A percentile compares a stretch with the other conserved stretches of the same genome.
Evolutionary conservation across 2,888 invertebrate species (phyloP).

Genomic region (Limnephilus marmoratus): DNA sequence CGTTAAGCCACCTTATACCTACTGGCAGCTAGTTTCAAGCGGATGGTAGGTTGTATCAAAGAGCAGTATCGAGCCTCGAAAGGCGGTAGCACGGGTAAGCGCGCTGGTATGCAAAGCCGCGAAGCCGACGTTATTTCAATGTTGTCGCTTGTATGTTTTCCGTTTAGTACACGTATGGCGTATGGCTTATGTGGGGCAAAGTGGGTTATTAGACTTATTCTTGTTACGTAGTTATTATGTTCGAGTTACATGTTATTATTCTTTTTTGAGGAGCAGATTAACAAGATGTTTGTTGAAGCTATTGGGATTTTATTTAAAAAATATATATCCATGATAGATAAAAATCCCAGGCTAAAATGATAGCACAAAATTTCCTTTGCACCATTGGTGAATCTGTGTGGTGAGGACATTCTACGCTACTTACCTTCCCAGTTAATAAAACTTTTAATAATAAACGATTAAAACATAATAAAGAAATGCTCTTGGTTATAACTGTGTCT

Average conservation of each 20-base stretch:
- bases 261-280: neutral
- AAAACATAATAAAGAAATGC: too few relatives aligned
- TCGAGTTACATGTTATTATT: neutral
- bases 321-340: too few relatives aligned
- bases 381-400: too few relatives aligned
- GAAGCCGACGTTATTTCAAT: constrained; percentile 28
- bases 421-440: too few relatives aligned
- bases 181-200: neutral
- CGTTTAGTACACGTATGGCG: neutral
- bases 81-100: neutral
- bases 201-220: neutral
- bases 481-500: too few relatives aligned
- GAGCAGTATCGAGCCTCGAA: neutral
- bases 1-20: neutral
- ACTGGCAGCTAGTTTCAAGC: neutral
- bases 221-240: neutral
- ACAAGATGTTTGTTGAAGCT: neutral
- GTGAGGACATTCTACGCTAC: too few relatives aligned
- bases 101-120: constrained; percentile 7
- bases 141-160: constrained; percentile 33
- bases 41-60: neutral
- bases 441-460: too few relatives aligned
- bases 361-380: too few relatives aligned
- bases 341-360: too few relatives aligned
- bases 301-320: neutral